Percentiles rank a stretch among this genome's conserved stretches.
Evolutionary conservation across 2,113 vertebrate species (phyloP).

Genomic region (Gobio gobio): DNA sequence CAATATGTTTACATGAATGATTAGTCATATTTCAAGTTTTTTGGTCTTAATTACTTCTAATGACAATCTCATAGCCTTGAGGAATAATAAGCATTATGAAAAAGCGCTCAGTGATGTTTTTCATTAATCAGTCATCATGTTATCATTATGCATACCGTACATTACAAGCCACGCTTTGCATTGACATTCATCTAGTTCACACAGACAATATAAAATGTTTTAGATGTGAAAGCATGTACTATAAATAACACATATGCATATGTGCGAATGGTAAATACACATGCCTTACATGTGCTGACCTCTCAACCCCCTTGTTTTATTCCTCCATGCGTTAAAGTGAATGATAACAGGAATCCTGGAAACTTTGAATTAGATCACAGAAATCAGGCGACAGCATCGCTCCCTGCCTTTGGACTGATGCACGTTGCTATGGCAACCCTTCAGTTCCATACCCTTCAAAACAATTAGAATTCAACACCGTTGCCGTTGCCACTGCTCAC

Average conservation of each 20-base stretch:
- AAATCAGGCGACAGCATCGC: slow-evolving; percentile 40
- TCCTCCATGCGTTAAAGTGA: neutral
- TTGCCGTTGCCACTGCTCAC: slow-evolving; percentile 66
- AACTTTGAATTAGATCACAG: slow-evolving; percentile 55
- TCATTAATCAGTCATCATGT: neutral
- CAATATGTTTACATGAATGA: slow-evolving; percentile 30
- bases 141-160: neutral
- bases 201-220: neutral
- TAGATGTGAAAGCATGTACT: neutral
- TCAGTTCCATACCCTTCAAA: slow-evolving; percentile 74
- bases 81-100: slow-evolving; percentile 20
- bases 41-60: neutral
- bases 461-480: slow-evolving; percentile 79
- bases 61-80: slow-evolving; percentile 15
- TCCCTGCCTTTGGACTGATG: slow-evolving; percentile 57
- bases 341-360: slow-evolving; percentile 5
- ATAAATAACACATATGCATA: too few relatives aligned
- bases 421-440: slow-evolving; percentile 76
- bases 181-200: neutral
- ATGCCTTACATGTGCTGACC: neutral
- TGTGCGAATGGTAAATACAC: neutral
- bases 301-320: neutral
- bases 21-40: slow-evolving; percentile 9
- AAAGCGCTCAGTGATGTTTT: neutral
- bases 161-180: neutral